Evolutionary conservation across 23 tunicate species (phyloP).

Genomic region (Trididemnum miniatum): DNA sequence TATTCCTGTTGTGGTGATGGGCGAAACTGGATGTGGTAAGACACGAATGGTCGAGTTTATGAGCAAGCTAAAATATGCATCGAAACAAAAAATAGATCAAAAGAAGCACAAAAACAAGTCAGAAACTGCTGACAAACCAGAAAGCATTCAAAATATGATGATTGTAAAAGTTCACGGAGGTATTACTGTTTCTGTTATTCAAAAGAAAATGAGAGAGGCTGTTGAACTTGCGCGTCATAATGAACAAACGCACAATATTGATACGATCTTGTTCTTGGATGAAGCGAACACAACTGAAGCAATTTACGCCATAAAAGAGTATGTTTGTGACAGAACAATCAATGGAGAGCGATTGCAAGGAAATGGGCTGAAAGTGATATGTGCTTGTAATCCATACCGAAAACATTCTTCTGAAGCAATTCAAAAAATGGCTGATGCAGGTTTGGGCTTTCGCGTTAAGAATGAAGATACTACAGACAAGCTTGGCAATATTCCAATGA

Average conservation of each 20-base stretch:
- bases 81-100: neutral
- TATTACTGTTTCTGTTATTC: constrained; percentile 56
- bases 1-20: constrained; percentile 87
- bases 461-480: constrained; percentile 61
- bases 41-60: constrained; percentile 87
- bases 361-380: constrained; percentile 41
- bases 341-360: constrained; percentile 42
- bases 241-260: constrained; percentile 2
- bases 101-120: neutral
- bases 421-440: constrained; percentile 69
- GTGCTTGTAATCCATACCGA: constrained; percentile 82
- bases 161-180: constrained; percentile 83
- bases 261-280: constrained; percentile 65
- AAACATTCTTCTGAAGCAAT: constrained; percentile 48
- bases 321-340: constrained; percentile 70
- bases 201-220: constrained; percentile 34
- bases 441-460: constrained; percentile 66
- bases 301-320: constrained; percentile 83
- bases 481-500: constrained; percentile 73
- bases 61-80: constrained; percentile 56
- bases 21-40: constrained; percentile 92
- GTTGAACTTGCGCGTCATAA: constrained; percentile 24
- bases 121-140: neutral
- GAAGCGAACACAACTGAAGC: constrained; percentile 88
- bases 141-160: constrained; percentile 43